phyloP scores from a whole-genome alignment of 2,797 vertebrate genomes.

The Microtus californicus region DNA sequence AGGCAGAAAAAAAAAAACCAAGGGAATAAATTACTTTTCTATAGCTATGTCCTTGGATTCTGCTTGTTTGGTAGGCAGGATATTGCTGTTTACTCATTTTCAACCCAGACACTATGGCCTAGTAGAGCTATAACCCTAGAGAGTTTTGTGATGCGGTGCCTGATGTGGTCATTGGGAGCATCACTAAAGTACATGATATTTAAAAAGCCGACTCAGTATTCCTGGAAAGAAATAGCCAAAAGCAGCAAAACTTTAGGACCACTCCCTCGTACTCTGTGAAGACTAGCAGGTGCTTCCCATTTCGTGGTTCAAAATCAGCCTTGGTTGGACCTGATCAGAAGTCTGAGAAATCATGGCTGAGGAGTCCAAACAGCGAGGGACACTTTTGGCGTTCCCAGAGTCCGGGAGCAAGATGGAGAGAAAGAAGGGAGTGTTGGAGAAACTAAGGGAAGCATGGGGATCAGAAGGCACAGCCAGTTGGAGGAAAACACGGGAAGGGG shows the following conservation, averaged over 20 bases:
- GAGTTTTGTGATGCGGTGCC: neutral
- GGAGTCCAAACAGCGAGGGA: neutral
- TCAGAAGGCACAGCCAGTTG: no score
- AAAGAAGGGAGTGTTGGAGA: neutral
- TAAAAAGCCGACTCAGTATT: neutral
- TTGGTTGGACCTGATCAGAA: neutral
- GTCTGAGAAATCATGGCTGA: neutral
- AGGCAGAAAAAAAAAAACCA: neutral
- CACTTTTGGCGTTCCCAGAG: neutral
- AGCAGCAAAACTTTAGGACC: neutral
- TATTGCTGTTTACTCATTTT: neutral
- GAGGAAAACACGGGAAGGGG: neutral
- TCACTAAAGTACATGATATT: neutral
- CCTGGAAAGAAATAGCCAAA: neutral
- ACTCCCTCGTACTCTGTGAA: neutral
- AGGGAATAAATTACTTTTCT: conserved; percentile 4
- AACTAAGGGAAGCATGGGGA: neutral
- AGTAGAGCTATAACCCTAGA: neutral
- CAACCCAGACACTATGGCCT: neutral
- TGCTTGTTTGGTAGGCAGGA: neutral
- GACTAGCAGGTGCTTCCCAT: neutral
- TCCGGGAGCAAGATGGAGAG: neutral
- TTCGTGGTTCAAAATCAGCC: neutral
- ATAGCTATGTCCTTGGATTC: neutral
- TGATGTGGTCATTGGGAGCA: neutral